These are phyloP conservation scores for Leucozona laternaria DNA, from an alignment of 2,888 invertebrate genomes.

Conservation along the genomic window DNA sequence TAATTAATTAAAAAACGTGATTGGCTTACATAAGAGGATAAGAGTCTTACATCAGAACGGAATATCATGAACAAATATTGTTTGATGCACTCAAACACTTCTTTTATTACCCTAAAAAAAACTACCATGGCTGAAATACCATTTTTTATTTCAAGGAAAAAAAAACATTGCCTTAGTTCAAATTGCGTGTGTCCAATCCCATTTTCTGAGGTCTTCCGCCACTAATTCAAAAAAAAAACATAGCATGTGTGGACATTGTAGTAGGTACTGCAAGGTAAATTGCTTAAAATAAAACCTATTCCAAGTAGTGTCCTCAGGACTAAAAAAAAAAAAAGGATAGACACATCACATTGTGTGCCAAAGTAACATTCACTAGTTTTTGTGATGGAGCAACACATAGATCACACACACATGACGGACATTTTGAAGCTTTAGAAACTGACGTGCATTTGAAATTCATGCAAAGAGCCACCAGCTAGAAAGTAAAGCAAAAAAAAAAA, in stretches of 20 bases:
- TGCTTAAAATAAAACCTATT: constrained; percentile 42
- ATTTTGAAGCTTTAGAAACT: constrained; percentile 40
- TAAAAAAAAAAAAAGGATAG: constrained; percentile 10
- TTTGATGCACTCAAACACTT: constrained; percentile 1
- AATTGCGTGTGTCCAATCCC: constrained; percentile 62
- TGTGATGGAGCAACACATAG: constrained; percentile 32
- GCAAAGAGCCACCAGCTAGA: constrained; percentile 27
- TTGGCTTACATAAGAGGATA: not conserved
- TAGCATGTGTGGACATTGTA: constrained; percentile 52
- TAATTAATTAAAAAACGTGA: not conserved
- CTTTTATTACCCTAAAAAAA: not conserved
- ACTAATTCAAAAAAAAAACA: not conserved
- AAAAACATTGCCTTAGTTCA: constrained; percentile 27
- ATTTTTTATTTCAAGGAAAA: not conserved
- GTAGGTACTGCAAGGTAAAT: constrained; percentile 56
- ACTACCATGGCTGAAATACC: not conserved
- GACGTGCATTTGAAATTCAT: constrained; percentile 64
- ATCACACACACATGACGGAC: constrained; percentile 50
- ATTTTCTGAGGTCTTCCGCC: constrained; percentile 37
- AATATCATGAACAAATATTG: constrained; percentile 5
- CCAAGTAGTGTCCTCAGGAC: constrained; percentile 23
- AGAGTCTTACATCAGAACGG: not conserved
- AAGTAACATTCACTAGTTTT: constrained; percentile 54
- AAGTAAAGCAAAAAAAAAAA: constrained; percentile 8
- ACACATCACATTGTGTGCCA: constrained; percentile 45